These are phyloP conservation scores for Scleropages formosus DNA, from an alignment of 2,797 vertebrate species.

Conservation along the genomic window DNA sequence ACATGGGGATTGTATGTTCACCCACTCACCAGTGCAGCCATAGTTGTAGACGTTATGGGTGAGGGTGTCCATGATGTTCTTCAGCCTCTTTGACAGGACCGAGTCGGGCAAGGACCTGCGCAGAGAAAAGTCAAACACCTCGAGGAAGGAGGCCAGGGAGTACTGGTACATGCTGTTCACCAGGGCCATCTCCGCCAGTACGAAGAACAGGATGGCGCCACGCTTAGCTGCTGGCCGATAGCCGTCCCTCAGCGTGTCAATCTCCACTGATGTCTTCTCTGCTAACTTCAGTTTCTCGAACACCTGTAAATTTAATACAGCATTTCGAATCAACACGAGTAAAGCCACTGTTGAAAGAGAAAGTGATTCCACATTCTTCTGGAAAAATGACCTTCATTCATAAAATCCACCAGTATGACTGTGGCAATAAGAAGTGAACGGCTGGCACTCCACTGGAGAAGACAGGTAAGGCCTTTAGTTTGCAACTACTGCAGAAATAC, in stretches of 20 bases:
- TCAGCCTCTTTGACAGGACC: conserved; percentile 73
- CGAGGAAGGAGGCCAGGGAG: conserved; percentile 86
- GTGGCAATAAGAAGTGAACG: too few species aligned
- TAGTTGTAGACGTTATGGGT: conserved; percentile 92
- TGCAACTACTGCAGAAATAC: too few species aligned
- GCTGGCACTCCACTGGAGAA: too few species aligned
- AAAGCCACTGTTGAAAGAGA: too few species aligned
- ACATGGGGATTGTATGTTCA: neutral
- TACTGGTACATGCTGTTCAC: conserved; percentile 97
- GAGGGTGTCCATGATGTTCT: conserved; percentile 84
- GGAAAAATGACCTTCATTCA: neutral
- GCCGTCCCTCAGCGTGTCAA: conserved; percentile 84
- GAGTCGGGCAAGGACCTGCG: conserved; percentile 79
- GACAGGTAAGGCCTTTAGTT: too few species aligned
- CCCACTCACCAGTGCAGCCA: conserved; percentile 83
- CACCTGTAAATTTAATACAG: conserved; percentile 67
- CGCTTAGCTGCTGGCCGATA: conserved; percentile 89
- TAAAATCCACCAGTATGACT: neutral
- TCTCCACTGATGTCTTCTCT: conserved; percentile 76
- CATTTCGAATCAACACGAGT: neutral
- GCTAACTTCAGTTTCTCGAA: conserved; percentile 88
- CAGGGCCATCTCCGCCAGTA: conserved; percentile 89
- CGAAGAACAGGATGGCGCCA: conserved; percentile 90
- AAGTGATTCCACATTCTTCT: too few species aligned
- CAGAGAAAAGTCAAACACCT: conserved; percentile 85